A percentile compares a stretch with the other conserved stretches of the same genome.
These are phyloP conservation scores for Pelmatolapia mariae DNA, from an alignment of 2,113 vertebrate species.

Conservation along the genomic window DNA sequence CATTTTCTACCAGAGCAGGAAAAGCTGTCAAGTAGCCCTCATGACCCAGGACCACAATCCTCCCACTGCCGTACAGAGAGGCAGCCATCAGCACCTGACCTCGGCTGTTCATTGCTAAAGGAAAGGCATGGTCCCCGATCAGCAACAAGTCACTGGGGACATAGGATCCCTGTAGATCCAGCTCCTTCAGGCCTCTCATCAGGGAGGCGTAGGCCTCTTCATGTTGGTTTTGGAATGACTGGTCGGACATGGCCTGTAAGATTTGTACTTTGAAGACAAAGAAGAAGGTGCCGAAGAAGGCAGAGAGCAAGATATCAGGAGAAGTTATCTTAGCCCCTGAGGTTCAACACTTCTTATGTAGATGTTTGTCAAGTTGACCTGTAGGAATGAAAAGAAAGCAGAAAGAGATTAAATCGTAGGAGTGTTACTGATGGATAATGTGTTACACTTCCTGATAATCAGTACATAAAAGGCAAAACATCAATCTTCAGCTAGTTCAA, in stretches of 20 bases:
- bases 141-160: accelerated
- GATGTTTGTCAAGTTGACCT: not conserved
- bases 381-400: not conserved
- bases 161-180: accelerated
- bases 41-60: not conserved
- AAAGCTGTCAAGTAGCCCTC: accelerated
- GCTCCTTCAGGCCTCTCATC: not conserved
- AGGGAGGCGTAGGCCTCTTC: accelerated
- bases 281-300: not conserved
- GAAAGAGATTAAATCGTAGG: no score
- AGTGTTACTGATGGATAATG: no score
- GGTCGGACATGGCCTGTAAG: not conserved
- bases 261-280: not conserved
- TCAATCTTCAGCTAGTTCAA: no score
- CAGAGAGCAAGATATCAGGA: not conserved
- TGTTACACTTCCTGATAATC: no score
- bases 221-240: not conserved
- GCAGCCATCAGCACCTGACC: not conserved
- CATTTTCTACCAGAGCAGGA: not conserved
- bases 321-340: not conserved
- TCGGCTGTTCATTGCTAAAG: not conserved
- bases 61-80: not conserved
- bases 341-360: not conserved
- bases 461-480: no score
- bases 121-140: accelerated